These are phyloP conservation scores for Aphelocoma coerulescens DNA, from an alignment of 2,113 vertebrate genomes.

Conservation along the genomic window DNA sequence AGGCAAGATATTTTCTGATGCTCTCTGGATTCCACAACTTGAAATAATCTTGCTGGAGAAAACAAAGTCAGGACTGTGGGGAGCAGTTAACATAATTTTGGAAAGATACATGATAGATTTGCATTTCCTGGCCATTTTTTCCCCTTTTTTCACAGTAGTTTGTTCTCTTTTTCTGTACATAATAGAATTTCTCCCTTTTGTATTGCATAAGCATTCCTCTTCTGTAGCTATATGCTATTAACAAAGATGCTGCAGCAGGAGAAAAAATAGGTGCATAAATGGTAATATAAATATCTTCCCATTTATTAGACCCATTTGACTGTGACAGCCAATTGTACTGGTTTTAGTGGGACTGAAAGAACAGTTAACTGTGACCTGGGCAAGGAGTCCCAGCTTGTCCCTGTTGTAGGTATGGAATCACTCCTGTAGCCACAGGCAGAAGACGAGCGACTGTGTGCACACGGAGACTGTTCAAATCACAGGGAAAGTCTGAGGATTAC, in stretches of 20 bases:
- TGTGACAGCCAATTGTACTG: neutral
- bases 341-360: neutral
- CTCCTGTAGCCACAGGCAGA: neutral
- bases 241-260: neutral
- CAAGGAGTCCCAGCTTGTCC: neutral
- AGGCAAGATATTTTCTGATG: neutral
- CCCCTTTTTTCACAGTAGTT: neutral
- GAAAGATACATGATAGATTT: neutral
- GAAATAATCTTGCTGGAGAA: conserved; percentile 7
- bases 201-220: neutral
- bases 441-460: neutral
- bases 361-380: neutral
- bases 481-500: neutral
- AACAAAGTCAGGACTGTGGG: neutral
- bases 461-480: neutral
- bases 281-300: neutral
- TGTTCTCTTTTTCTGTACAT: neutral
- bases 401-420: neutral
- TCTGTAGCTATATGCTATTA: neutral
- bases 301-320: neutral
- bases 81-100: neutral
- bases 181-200: neutral
- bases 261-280: neutral
- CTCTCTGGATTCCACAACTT: conserved; percentile 1
- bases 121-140: neutral